A percentile compares a stretch with the other conserved stretches of the same genome.
Conservation (phyloP, 1,140 invertebrate species). For the Drosophila teissieri region DNA sequence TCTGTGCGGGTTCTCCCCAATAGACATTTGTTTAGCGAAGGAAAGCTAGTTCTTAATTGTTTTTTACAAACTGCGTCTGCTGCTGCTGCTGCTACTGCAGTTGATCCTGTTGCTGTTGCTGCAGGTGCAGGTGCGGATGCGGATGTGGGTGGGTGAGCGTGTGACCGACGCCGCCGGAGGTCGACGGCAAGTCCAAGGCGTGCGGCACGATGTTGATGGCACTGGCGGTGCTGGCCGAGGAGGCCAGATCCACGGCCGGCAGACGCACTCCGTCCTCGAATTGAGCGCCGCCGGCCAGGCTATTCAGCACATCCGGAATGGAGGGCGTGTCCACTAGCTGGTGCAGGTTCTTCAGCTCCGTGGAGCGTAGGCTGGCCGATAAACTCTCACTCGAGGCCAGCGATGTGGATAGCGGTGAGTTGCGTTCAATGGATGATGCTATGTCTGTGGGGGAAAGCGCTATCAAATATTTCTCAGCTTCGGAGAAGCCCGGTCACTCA, state of each 20-base stretch:
- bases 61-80: slow-evolving; percentile 56
- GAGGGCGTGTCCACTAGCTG: slow-evolving; percentile 73
- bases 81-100: slow-evolving; percentile 33
- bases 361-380: slow-evolving; percentile 84
- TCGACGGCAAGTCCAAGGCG: slow-evolving; percentile 56
- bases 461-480: background rate
- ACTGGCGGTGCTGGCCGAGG: slow-evolving; percentile 72
- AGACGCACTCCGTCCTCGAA: slow-evolving; percentile 61
- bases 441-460: slow-evolving; percentile 74
- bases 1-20: slow-evolving; percentile 3
- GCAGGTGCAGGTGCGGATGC: slow-evolving; percentile 71
- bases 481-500: slow-evolving; percentile 17
- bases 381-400: slow-evolving; percentile 86
- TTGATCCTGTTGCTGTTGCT: slow-evolving; percentile 56
- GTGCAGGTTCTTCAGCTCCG: slow-evolving; percentile 85
- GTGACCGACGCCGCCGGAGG: slow-evolving; percentile 46
- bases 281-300: slow-evolving; percentile 14
- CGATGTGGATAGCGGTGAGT: slow-evolving; percentile 86
- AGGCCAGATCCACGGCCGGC: slow-evolving; percentile 67
- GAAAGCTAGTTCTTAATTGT: slow-evolving; percentile 36
- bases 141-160: slow-evolving; percentile 62
- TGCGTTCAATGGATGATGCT: slow-evolving; percentile 84
- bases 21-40: slow-evolving; percentile 50
- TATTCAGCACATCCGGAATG: slow-evolving; percentile 55
- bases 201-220: slow-evolving; percentile 65